These are phyloP conservation scores for Columba janthina DNA, from an alignment of 2,113 vertebrate genomes.

Conservation along the genomic window DNA sequence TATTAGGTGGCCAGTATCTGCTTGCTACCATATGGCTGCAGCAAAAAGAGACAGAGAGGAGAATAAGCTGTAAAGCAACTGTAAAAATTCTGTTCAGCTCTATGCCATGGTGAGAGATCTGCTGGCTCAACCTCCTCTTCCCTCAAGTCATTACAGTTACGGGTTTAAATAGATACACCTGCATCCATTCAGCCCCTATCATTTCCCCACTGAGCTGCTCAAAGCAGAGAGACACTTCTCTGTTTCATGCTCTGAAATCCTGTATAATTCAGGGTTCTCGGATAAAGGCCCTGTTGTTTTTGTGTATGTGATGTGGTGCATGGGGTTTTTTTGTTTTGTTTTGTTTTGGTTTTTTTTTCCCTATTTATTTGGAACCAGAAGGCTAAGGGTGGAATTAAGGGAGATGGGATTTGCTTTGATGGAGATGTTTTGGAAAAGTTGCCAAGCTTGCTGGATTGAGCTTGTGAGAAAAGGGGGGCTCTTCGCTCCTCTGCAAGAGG, in stretches of 20 bases:
- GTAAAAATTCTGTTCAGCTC: neutral
- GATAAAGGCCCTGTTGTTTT: neutral
- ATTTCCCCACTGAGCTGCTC: neutral
- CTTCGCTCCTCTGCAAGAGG: neutral
- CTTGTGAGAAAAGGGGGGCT: neutral
- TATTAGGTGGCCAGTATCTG: neutral
- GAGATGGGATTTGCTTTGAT: neutral
- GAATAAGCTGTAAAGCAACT: conserved; percentile 30
- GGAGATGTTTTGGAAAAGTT: conserved; percentile 23
- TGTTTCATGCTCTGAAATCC: neutral
- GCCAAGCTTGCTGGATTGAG: neutral
- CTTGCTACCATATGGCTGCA: conserved; percentile 25
- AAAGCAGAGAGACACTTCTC: neutral
- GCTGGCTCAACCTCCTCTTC: neutral
- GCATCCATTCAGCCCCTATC: neutral
- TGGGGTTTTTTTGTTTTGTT: too few species aligned
- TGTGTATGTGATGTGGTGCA: neutral
- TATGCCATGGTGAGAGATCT: neutral
- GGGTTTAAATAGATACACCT: conserved; percentile 4
- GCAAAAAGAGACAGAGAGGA: conserved; percentile 13
- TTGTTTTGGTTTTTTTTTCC: too few species aligned
- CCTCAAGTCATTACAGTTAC: neutral
- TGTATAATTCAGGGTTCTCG: neutral
- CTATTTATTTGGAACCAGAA: neutral
- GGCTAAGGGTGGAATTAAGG: neutral